These are phyloP conservation scores for Neotoma lepida DNA, from an alignment of 2,113 vertebrate species.

Conservation along the genomic window DNA sequence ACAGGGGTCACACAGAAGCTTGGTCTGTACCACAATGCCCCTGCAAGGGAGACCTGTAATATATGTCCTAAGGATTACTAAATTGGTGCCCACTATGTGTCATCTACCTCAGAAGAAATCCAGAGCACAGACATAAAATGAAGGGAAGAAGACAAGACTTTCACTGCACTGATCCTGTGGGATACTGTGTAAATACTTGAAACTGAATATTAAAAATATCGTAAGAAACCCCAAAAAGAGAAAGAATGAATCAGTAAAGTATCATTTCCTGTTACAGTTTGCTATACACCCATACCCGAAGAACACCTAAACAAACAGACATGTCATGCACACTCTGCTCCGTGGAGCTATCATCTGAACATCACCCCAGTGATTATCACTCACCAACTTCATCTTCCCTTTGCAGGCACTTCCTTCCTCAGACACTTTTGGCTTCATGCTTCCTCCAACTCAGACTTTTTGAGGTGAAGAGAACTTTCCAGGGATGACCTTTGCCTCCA, in stretches of 20 bases:
- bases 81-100: not conserved
- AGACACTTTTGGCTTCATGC: not conserved
- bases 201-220: not conserved
- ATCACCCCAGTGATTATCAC: no score
- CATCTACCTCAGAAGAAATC: not conserved
- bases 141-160: not conserved
- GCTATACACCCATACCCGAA: no score
- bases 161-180: not conserved
- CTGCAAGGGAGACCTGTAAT: not conserved
- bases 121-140: not conserved
- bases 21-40: fast-evolving
- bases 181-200: not conserved
- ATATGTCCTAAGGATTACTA: not conserved
- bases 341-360: not conserved
- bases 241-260: not conserved
- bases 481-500: slow-evolving; percentile 52
- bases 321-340: not conserved
- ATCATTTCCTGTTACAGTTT: not conserved
- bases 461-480: slow-evolving; percentile 25
- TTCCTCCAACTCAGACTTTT: slow-evolving; percentile 12
- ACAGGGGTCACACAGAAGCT: no score
- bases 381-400: not conserved
- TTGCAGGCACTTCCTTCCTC: slow-evolving; percentile 1
- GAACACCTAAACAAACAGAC: not conserved
- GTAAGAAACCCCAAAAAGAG: not conserved